phyloP scores from a whole-genome alignment of 2,888 invertebrate species.

The Himalopsyche tibetana region DNA sequence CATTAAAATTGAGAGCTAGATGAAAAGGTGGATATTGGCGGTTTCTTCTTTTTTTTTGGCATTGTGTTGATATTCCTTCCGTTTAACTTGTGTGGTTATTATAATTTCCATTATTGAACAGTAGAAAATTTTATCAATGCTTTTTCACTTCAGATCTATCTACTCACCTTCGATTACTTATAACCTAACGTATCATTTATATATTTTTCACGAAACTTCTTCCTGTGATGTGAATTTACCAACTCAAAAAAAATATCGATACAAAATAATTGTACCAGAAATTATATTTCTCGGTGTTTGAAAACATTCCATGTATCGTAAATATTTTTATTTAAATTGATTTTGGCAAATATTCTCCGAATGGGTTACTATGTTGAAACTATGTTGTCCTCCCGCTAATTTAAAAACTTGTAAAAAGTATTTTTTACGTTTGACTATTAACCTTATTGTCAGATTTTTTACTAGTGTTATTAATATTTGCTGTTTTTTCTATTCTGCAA shows the following conservation, averaged over 20 bases:
- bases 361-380: neutral
- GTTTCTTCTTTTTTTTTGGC: slow-evolving; percentile 8
- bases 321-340: neutral
- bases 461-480: neutral
- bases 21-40: neutral
- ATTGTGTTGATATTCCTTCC: neutral
- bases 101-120: neutral
- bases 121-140: neutral
- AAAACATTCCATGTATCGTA: slow-evolving; percentile 32
- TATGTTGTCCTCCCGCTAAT: neutral
- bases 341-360: neutral
- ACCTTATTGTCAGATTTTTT: slow-evolving; percentile 17
- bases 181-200: neutral
- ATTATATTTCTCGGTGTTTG: slow-evolving; percentile 17
- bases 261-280: neutral
- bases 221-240: neutral
- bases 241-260: neutral
- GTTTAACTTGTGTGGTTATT: neutral
- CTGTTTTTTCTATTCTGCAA: neutral
- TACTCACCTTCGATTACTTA: neutral
- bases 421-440: neutral
- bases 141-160: neutral
- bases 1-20: slow-evolving; percentile 37
- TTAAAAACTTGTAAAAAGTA: neutral
- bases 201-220: neutral